These are phyloP conservation scores for Tragelaphus imberbis DNA, from an alignment of 2,113 vertebrate genomes.

Conservation along the genomic window DNA sequence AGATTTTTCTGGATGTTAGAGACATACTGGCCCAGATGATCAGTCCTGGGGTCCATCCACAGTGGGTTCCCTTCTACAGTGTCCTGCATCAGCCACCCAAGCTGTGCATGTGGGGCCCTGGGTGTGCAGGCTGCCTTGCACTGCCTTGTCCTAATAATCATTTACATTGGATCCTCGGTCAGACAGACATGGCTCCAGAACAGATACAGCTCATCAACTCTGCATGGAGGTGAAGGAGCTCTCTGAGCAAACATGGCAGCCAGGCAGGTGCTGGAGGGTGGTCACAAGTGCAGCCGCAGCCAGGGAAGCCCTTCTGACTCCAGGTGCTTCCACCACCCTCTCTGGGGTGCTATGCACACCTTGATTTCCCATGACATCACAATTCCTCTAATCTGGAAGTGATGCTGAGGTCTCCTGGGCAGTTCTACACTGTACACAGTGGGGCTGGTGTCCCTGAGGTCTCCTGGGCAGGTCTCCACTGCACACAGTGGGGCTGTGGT, in stretches of 20 bases:
- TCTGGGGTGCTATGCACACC: neutral
- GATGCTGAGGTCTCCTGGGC: neutral
- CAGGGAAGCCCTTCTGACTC: neutral
- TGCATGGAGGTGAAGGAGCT: neutral
- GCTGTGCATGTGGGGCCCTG: neutral
- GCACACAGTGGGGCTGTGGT: too few species aligned
- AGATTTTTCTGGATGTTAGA: neutral
- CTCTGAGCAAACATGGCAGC: neutral
- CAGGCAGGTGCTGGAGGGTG: neutral
- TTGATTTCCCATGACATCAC: neutral
- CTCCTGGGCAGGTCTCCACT: too few species aligned
- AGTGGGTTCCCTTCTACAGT: too few species aligned
- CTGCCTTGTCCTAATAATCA: neutral
- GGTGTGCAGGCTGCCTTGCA: fast-evolving
- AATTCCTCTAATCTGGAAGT: neutral
- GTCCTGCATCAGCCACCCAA: neutral
- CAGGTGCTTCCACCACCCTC: neutral
- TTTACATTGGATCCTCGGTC: neutral
- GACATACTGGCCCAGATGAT: neutral
- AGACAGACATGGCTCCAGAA: neutral
- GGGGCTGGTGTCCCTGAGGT: too few species aligned
- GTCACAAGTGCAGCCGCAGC: neutral
- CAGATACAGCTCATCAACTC: neutral
- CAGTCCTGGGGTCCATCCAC: fast-evolving
- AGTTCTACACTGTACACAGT: neutral